phyloP scores from a whole-genome alignment of 2,797 vertebrate species.

The Tamandua tetradactyla region DNA sequence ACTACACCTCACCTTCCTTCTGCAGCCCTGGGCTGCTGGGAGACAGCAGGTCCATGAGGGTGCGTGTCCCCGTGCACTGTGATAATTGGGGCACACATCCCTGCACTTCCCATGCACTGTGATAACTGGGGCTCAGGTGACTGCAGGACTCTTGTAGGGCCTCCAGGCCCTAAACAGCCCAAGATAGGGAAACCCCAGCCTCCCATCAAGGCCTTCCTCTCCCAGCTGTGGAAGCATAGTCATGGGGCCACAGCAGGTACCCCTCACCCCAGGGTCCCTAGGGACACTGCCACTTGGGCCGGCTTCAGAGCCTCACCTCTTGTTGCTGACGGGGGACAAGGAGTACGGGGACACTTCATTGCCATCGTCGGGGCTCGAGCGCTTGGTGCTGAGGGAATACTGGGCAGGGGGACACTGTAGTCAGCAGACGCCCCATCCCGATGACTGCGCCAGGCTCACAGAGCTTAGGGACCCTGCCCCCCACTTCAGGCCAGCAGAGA shows the following conservation, averaged over 20 bases:
- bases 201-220: too few species aligned
- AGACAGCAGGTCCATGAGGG: too few species aligned
- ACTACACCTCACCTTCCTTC: neutral
- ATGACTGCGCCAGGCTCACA: rapidly evolving
- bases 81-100: too few species aligned
- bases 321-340: constrained; percentile 97
- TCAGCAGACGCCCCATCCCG: neutral
- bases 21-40: neutral
- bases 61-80: too few species aligned
- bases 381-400: constrained; percentile 97
- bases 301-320: constrained; percentile 89
- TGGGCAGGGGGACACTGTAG: constrained; percentile 64
- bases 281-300: neutral
- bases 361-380: constrained; percentile 94
- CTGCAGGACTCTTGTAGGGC: too few species aligned
- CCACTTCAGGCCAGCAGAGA: too few species aligned
- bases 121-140: too few species aligned
- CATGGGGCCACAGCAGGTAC: too few species aligned
- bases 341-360: constrained; percentile 98
- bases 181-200: neutral
- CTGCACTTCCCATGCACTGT: too few species aligned
- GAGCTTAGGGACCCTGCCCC: neutral
- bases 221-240: neutral
- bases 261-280: too few species aligned
- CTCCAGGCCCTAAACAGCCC: too few species aligned